A percentile compares a stretch with the other conserved stretches of the same genome.
Conservation (phyloP, 2,113 vertebrate genomes). For the Podarcis muralis region DNA sequence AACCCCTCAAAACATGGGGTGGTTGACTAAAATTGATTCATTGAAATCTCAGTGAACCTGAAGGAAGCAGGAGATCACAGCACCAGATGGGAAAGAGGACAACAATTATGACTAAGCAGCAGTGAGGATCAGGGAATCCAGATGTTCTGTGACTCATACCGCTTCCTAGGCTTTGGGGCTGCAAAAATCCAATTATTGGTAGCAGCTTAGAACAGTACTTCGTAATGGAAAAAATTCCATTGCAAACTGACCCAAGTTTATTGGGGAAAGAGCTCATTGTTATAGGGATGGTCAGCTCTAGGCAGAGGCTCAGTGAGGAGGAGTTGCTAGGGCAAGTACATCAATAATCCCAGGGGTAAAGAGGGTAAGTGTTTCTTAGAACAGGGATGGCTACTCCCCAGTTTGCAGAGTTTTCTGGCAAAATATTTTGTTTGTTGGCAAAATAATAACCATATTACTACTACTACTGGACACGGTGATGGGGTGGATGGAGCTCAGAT, state of each 20-base stretch:
- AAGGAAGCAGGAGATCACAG: background rate
- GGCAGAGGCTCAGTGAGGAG: background rate
- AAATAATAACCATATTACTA: no score
- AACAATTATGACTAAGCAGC: slow-evolving; percentile 4
- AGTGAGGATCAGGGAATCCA: slow-evolving; percentile 1
- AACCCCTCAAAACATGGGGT: background rate
- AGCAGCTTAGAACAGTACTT: background rate
- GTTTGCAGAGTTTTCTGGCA: no score
- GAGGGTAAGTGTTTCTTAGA: background rate
- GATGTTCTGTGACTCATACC: slow-evolving; percentile 10
- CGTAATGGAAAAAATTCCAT: background rate
- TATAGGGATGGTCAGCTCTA: background rate
- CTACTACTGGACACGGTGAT: no score
- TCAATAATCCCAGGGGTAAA: background rate
- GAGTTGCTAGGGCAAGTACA: background rate
- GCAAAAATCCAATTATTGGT: background rate
- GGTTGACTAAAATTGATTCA: background rate
- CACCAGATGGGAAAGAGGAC: slow-evolving; percentile 8
- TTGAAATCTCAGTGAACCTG: background rate
- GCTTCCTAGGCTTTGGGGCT: background rate
- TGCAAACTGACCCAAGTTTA: background rate
- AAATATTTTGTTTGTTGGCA: no score
- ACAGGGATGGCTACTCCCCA: no score
- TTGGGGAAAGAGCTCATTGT: background rate
- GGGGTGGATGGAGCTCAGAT: no score